Conservation (phyloP, 1,140 invertebrate species). For the Bombus confusus region DNA sequence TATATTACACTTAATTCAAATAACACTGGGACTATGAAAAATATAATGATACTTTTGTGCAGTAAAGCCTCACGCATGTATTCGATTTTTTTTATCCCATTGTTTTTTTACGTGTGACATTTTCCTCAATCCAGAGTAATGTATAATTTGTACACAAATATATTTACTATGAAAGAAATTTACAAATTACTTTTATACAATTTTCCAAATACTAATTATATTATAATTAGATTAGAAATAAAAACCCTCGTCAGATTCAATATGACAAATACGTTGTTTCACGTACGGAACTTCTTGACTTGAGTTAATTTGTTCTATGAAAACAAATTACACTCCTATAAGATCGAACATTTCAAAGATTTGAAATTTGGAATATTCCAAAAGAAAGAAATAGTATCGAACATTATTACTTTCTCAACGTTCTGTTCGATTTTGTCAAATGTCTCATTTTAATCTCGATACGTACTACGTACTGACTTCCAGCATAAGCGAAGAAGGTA, state of each 20-base stretch:
- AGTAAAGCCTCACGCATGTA: constrained; percentile 73
- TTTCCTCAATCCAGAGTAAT: constrained; percentile 38
- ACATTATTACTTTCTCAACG: neutral
- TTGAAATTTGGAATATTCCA: constrained; percentile 8
- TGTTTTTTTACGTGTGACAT: neutral
- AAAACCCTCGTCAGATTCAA: constrained; percentile 40
- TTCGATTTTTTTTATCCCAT: constrained; percentile 50
- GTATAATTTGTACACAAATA: constrained; percentile 69
- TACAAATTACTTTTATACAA: constrained; percentile 68
- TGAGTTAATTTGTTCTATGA: constrained; percentile 22
- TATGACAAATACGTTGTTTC: constrained; percentile 18
- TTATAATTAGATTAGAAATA: constrained; percentile 50
- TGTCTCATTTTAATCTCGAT: neutral
- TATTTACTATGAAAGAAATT: constrained; percentile 61
- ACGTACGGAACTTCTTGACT: neutral
- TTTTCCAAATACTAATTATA: constrained; percentile 56
- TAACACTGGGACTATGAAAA: constrained; percentile 81
- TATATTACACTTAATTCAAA: constrained; percentile 72
- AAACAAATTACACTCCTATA: constrained; percentile 17
- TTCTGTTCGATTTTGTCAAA: neutral
- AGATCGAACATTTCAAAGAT: constrained; percentile 38
- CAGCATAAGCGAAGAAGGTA: neutral
- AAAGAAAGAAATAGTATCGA: neutral
- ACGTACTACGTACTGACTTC: neutral
- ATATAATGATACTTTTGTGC: constrained; percentile 81